phyloP scores from a whole-genome alignment of 2,113 vertebrate genomes.

The Chlorodrepanis virens region DNA sequence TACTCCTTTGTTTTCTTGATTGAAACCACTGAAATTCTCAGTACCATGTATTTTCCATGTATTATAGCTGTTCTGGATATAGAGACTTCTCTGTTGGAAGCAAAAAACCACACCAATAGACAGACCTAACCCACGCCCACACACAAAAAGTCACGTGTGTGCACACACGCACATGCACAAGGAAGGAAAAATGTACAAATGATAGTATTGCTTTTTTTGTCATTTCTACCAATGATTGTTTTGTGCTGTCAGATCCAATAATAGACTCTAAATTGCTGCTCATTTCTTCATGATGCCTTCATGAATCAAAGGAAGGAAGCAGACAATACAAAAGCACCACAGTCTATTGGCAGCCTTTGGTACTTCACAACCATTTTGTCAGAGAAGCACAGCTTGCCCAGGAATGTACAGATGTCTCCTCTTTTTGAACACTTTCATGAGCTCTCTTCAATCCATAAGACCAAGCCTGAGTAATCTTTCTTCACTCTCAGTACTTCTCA shows the following conservation, averaged over 20 bases:
- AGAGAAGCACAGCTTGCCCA: not conserved
- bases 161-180: not conserved
- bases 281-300: not conserved
- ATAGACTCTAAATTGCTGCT: not conserved
- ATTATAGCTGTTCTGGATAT: not conserved
- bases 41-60: not conserved
- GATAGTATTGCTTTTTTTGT: not conserved
- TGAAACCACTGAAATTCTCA: not conserved
- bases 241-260: not conserved
- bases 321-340: not conserved
- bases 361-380: not conserved
- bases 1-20: not conserved
- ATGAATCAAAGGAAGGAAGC: not conserved
- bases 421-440: not conserved
- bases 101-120: fast-evolving
- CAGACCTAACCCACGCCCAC: fast-evolving
- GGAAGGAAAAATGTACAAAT: not conserved
- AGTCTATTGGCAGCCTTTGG: not conserved
- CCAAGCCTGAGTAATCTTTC: not conserved
- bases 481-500: not conserved
- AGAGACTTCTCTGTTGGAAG: not conserved
- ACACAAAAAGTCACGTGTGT: not conserved
- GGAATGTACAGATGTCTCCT: not conserved
- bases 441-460: not conserved
- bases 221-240: not conserved